A percentile compares a stretch with the other conserved stretches of the same genome.
These are phyloP conservation scores for Littorina saxatilis DNA, from an alignment of 1,140 invertebrate species.

Conservation along the genomic window DNA sequence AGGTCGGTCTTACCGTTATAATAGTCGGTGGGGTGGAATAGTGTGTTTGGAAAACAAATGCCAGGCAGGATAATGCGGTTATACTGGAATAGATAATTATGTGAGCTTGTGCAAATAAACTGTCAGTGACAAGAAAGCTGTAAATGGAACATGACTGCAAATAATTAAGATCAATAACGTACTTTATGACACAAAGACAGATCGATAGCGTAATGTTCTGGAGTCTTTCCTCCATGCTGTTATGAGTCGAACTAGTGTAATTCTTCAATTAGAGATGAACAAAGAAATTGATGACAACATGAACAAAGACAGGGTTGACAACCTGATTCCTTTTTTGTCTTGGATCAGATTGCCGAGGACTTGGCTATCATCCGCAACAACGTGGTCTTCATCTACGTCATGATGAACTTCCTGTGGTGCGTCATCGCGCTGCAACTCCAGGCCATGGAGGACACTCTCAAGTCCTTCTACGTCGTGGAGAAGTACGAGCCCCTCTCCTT, in stretches of 20 bases:
- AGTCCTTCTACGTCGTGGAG: slow-evolving; percentile 69
- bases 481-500: slow-evolving; percentile 76
- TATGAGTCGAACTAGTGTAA: no score
- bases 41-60: background rate
- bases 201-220: no score
- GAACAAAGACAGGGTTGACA: no score
- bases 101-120: no score
- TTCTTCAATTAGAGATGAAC: no score
- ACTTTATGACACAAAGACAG: no score
- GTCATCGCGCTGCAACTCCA: slow-evolving; percentile 98
- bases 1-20: background rate
- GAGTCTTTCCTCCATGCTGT: no score
- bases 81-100: background rate
- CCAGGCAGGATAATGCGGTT: background rate
- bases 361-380: slow-evolving; percentile 94
- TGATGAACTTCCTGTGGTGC: slow-evolving; percentile 98
- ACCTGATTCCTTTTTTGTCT: background rate
- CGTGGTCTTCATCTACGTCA: slow-evolving; percentile 97
- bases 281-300: no score
- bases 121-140: no score
- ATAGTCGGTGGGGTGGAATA: background rate
- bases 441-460: slow-evolving; percentile 74
- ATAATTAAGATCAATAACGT: no score
- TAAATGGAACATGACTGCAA: no score
- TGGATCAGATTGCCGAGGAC: slow-evolving; percentile 84